Evolutionary conservation across 2,888 invertebrate genomes (phyloP), one percentile per base, ranked within the genome.

Genomic region (Cephus rjabovi): DNA sequence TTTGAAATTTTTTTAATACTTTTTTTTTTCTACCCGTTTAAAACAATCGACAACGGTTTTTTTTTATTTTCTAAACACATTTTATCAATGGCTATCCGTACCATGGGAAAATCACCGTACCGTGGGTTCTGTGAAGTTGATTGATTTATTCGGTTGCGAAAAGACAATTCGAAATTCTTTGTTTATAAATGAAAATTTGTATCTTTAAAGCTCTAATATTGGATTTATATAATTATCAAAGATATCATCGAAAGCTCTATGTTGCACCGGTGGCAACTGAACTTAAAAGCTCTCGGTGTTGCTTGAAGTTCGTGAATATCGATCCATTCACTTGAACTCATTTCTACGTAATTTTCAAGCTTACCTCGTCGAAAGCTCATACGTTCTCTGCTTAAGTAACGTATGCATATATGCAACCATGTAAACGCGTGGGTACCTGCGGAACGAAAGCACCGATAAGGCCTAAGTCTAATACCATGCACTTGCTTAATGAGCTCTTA

Each of bases 271-370:
- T 71, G 9, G 23, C 71, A 12, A 34, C 31, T 15, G 71, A 31
- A 71, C 34, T 31, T 71, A 71, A 12, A 15, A 71, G 71, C 31
- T 34, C 6, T 34, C 12, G 71, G 31, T 9, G 12, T 31, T 23
- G 3, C 12, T 31, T 12, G 71, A 71, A 34, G 71, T 33, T 71
- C 12, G 12, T 82, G 82, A 82, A 82, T 82, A 78, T 82, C 82
- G 82, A 82, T 84, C 81, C 80, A 83, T 86, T 85, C 83, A 82
- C 86, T 82, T 84, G 86, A 84, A 85, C 81, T 86, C 84, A 86
- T 85, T 85, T 86, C 85, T 86, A 86, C 81, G 86, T 86, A 84
- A 85, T 86, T 85, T 86, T 83, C 76, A 70, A 76, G 82, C 79
- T 81, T 76, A 80, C 79, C 15, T 35, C 69, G n/a, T 37, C 71